Evolutionary conservation across 2,113 vertebrate species (phyloP).

Genomic region (Psettodes erumei): DNA sequence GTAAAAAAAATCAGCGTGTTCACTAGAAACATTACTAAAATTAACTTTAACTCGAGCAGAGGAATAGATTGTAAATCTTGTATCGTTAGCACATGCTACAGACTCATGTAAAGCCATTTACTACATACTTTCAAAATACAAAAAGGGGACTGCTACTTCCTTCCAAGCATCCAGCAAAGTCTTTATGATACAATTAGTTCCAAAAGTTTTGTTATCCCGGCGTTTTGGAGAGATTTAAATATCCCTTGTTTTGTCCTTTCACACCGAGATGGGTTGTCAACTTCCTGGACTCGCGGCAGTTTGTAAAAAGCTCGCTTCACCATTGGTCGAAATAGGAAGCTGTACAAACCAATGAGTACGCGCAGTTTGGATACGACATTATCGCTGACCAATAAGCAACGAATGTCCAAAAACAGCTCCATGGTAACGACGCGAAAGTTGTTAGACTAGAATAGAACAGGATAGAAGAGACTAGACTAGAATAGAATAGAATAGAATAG

Average conservation of each 20-base stretch:
- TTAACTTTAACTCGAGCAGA: background rate
- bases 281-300: constrained; percentile 74
- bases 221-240: constrained; percentile 56
- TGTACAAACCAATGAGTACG: constrained; percentile 58
- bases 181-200: background rate
- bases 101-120: background rate
- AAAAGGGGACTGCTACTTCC: background rate
- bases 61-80: background rate
- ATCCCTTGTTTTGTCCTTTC: constrained; percentile 31
- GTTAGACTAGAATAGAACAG: no score
- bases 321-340: constrained; percentile 70
- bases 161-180: background rate
- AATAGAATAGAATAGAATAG: background rate
- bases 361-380: background rate
- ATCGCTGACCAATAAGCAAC: constrained; percentile 62
- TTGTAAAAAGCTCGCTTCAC: constrained; percentile 80
- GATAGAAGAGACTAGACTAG: background rate
- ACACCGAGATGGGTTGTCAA: constrained; percentile 34
- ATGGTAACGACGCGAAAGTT: constrained; percentile 73
- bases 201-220: constrained; percentile 19
- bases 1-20: background rate
- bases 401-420: constrained; percentile 67
- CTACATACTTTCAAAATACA: constrained; percentile 18
- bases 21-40: background rate
- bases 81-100: constrained; percentile 14